phyloP scores from a whole-genome alignment of 2,888 invertebrate species.

The Cantharis rustica region DNA sequence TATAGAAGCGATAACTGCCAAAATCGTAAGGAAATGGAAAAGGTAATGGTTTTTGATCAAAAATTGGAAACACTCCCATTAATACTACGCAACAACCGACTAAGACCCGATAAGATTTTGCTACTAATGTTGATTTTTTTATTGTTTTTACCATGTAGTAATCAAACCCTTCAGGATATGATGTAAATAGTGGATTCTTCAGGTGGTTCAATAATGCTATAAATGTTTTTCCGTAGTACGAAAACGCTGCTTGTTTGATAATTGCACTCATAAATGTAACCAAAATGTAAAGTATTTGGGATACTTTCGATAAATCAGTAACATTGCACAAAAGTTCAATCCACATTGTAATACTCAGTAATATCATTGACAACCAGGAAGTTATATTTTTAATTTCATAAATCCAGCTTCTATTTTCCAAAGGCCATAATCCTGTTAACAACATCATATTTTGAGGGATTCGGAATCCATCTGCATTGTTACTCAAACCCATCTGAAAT shows the following conservation, averaged over 20 bases:
- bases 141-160: slow-evolving; percentile 13
- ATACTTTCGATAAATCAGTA: slow-evolving; percentile 14
- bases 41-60: background rate
- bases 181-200: slow-evolving; percentile 17
- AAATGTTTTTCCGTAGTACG: slow-evolving; percentile 2
- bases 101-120: background rate
- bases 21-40: background rate
- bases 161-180: slow-evolving; percentile 17
- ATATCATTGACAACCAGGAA: background rate
- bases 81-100: background rate
- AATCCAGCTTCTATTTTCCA: background rate
- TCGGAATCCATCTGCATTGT: slow-evolving; percentile 3
- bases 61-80: background rate
- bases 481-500: background rate
- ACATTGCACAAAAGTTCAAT: slow-evolving; percentile 6
- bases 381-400: background rate
- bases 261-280: slow-evolving; percentile 10
- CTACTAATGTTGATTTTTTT: background rate
- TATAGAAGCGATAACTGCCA: background rate
- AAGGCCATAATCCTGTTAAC: slow-evolving; percentile 17
- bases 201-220: slow-evolving; percentile 5
- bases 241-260: slow-evolving; percentile 10
- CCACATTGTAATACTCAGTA: slow-evolving; percentile 6
- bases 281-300: slow-evolving; percentile 24
- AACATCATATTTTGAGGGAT: slow-evolving; percentile 10